These are phyloP conservation scores for Podiceps cristatus DNA, from an alignment of 2,113 vertebrate genomes.

Conservation along the genomic window DNA sequence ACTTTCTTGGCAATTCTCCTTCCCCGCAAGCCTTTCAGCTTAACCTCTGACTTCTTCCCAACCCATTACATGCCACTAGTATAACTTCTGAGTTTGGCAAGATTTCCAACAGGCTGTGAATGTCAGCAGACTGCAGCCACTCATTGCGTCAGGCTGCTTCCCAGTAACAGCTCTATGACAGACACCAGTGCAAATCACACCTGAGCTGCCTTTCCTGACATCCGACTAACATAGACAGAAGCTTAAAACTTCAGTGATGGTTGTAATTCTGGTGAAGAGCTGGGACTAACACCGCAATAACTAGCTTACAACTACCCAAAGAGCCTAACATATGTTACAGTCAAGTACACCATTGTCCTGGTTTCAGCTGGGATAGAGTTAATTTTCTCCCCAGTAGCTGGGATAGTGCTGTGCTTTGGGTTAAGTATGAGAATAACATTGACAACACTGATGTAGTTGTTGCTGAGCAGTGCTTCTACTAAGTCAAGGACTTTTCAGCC, in stretches of 20 bases:
- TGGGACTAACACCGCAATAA: background rate
- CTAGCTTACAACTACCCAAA: background rate
- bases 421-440: too few relatives aligned
- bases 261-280: background rate
- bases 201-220: background rate
- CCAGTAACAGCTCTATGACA: background rate
- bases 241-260: background rate
- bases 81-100: background rate
- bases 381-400: too few relatives aligned
- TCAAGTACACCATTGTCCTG: background rate
- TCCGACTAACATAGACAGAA: background rate
- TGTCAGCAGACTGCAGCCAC: background rate
- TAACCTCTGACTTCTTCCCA: background rate
- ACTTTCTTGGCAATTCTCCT: background rate
- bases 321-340: background rate
- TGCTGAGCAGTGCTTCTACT: too few relatives aligned
- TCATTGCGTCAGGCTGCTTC: background rate
- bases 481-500: too few relatives aligned
- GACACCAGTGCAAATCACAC: background rate
- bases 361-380: too few relatives aligned
- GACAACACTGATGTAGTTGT: too few relatives aligned
- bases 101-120: background rate
- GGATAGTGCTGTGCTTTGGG: too few relatives aligned
- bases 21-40: background rate
- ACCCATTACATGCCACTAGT: accelerated